A percentile compares a stretch with the other conserved stretches of the same genome.
Conservation (phyloP, 2,888 invertebrate species). For the Pseudeuparius sepicola region DNA sequence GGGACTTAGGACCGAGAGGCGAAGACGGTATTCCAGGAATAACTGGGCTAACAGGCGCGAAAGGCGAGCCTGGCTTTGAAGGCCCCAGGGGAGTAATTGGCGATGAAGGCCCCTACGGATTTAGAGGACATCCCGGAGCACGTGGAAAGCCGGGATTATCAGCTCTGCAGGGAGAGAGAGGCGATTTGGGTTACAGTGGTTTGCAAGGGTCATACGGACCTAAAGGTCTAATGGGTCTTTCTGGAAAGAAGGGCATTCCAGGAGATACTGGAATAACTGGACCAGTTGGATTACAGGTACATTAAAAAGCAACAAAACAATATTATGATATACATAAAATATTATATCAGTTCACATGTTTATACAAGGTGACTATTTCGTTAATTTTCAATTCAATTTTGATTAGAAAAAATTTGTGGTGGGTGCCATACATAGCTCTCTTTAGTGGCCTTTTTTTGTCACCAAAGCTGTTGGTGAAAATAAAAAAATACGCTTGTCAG, state of each 20-base stretch:
- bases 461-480: too few relatives aligned
- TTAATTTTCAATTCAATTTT: too few relatives aligned
- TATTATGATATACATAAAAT: too few relatives aligned
- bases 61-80: constrained; percentile 31
- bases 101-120: constrained; percentile 37
- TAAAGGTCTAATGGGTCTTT: constrained; percentile 24
- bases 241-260: constrained; percentile 27
- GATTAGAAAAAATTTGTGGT: too few relatives aligned
- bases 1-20: constrained; percentile 36
- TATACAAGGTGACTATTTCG: too few relatives aligned
- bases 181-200: constrained; percentile 35
- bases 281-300: constrained; percentile 18
- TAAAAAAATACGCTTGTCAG: too few relatives aligned
- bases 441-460: too few relatives aligned
- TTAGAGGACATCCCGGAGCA: constrained; percentile 33
- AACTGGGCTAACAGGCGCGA: constrained; percentile 30
- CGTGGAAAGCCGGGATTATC: constrained; percentile 39
- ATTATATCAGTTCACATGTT: too few relatives aligned
- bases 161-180: constrained; percentile 43
- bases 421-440: too few relatives aligned
- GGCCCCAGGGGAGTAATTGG: constrained; percentile 30
- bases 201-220: constrained; percentile 35
- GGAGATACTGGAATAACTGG: constrained; percentile 43
- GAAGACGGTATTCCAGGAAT: constrained; percentile 31
- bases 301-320: neutral